Evolutionary conservation across 2,113 vertebrate species (phyloP), one percentile per base, ranked within the genome.

Genomic region (Alaudala cheleensis): DNA sequence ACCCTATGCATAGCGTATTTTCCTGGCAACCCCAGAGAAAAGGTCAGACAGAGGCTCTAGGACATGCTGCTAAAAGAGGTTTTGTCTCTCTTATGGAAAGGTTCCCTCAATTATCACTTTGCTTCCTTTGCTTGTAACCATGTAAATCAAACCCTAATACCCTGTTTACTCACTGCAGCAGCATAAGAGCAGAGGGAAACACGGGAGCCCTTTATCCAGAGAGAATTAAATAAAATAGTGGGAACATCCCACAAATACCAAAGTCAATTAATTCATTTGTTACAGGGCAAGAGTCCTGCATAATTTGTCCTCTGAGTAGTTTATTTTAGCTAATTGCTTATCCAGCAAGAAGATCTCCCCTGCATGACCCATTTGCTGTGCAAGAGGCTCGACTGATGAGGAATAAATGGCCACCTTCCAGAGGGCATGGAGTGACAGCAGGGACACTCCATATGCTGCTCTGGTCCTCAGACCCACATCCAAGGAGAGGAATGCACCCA

Each of bases 301-400:
- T 60, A 70, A 70, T 83, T 73, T 78, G 89, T 86, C 93, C 96
- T 96, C 31, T 18, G 67, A 83, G 83, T 58, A 80, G 93, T 93
- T 92, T 95, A 86, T 83, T 94, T 92, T 73, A 94, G 80, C 42
- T 88, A 92, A 90, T 86, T 96, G 93, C 89, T 91, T 92, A 96
- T 74, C 77, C 89, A 95, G 93, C 93, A 86, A 69, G 88, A 90
- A 57, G 57, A 86, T 83, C 80, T 86, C 50, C 72, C 84, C 58
- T 80, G 76, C 42, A 19, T 40, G 67, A 90, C 76, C 88, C 86
- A 50, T 91, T 86, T 81, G 89, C 83, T 89, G 91, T 3, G 39
- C 51, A 39, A 60, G 91, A 90, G 25, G 86, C 86, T 90, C 58
- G 3, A 25, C 18, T 33, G 89, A 88, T 56, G 80, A 74, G 80